These are phyloP conservation scores for Fragum sueziense DNA, from an alignment of 2,888 invertebrate species.

Conservation along the genomic window DNA sequence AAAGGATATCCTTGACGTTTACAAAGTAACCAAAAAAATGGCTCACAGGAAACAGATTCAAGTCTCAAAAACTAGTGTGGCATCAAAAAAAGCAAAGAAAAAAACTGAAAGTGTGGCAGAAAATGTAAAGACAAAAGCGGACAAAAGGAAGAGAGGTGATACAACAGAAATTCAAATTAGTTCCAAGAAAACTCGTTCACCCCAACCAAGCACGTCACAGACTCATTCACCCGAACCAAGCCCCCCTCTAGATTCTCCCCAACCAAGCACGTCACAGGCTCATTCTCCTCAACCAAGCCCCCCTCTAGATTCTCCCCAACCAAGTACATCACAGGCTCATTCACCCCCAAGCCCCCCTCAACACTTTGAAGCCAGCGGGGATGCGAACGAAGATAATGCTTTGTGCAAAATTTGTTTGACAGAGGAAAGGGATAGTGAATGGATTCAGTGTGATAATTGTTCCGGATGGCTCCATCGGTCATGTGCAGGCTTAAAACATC, in stretches of 20 bases:
- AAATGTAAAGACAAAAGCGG: background rate
- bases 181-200: background rate
- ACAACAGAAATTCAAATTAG: background rate
- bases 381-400: background rate
- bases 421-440: slow-evolving; percentile 9
- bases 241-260: background rate
- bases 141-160: background rate
- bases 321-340: background rate
- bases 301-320: background rate
- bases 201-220: background rate
- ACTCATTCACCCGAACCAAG: background rate
- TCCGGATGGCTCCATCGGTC: slow-evolving; percentile 18
- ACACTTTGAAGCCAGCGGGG: background rate
- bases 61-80: slow-evolving; percentile 16
- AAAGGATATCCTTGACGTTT: slow-evolving; percentile 33
- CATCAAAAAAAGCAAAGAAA: background rate
- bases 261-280: background rate
- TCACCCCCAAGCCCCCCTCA: background rate
- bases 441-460: slow-evolving; percentile 32
- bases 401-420: slow-evolving; percentile 4
- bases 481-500: slow-evolving; percentile 28
- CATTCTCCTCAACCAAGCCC: background rate
- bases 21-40: slow-evolving; percentile 33
- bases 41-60: slow-evolving; percentile 41
- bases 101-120: background rate